These are phyloP conservation scores for roundworm (Caenorhabditis elegans) DNA, from an alignment of 1,140 invertebrate genomes.

Conservation along the genomic window WBcel235 BX284602.5:8418501-8419000, in stretches of 20 bases:
- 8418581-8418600: slow-evolving; percentile 55
- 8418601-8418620: slow-evolving; percentile 39
- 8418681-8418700: slow-evolving; percentile 12
- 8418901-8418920: slow-evolving; percentile 46
- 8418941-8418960: slow-evolving; percentile 47
- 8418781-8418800: slow-evolving; percentile 46
- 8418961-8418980: slow-evolving; percentile 42
- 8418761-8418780: slow-evolving; percentile 42
- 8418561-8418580: slow-evolving; percentile 41
- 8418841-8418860: slow-evolving; percentile 52
- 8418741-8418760: slow-evolving; percentile 25
- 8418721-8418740: neutral
- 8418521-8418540: slow-evolving; percentile 34
- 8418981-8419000: too few species aligned
- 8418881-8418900: slow-evolving; percentile 35
- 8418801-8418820: neutral
- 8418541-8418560: slow-evolving; percentile 39
- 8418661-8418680: neutral
- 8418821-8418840: slow-evolving; percentile 40
- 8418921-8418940: slow-evolving; percentile 44
- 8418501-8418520: slow-evolving; percentile 45
- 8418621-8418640: slow-evolving; percentile 23
- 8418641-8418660: slow-evolving; percentile 49
- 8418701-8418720: neutral
- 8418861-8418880: slow-evolving; percentile 41